phyloP scores from a whole-genome alignment of 2,797 vertebrate genomes.

The Clarias fuscus region DNA sequence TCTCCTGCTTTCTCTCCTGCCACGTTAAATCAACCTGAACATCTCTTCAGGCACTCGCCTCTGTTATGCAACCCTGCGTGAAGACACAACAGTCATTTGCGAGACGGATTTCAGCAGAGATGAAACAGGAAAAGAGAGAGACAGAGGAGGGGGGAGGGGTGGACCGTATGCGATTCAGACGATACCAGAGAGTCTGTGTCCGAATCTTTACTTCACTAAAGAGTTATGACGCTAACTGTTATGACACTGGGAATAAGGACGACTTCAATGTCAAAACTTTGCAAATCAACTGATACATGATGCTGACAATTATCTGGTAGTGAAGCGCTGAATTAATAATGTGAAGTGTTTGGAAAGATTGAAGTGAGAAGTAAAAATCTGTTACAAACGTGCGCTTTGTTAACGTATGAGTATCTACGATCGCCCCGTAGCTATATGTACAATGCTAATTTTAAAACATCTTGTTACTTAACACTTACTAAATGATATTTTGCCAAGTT shows the following conservation, averaged over 20 bases:
- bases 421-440: no score
- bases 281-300: not conserved
- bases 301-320: no score
- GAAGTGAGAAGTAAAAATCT: no score
- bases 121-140: not conserved
- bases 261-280: not conserved
- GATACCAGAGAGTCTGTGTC: not conserved
- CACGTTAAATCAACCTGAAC: not conserved
- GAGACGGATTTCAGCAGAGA: not conserved
- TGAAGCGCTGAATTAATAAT: no score
- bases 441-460: no score
- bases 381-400: no score
- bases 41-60: not conserved
- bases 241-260: not conserved
- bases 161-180: not conserved
- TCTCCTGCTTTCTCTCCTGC: not conserved
- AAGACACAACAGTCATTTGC: constrained; percentile 19
- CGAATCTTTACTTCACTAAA: not conserved
- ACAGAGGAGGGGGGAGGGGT: not conserved
- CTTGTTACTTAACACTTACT: not conserved
- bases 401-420: no score
- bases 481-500: not conserved
- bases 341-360: no score
- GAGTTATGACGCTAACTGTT: not conserved
- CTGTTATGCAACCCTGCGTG: not conserved